Percentiles rank a stretch among this genome's conserved stretches.
Evolutionary conservation across 2,888 invertebrate species (phyloP).

Genomic region (Rotaria socialis): DNA sequence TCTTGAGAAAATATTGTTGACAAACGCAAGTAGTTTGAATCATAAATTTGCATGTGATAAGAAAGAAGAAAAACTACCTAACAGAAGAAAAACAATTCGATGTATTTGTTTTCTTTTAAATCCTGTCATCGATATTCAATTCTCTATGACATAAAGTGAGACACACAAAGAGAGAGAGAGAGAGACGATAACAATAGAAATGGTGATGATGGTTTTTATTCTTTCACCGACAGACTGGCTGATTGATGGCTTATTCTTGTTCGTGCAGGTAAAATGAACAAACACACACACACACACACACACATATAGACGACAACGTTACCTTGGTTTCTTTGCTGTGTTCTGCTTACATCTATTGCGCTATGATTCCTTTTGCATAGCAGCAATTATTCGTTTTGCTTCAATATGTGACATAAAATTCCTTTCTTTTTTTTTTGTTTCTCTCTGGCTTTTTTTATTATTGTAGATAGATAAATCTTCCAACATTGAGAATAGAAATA

Average conservation of each 20-base stretch:
- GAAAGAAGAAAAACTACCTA: background rate
- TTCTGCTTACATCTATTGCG: background rate
- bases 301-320: background rate
- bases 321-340: slow-evolving; percentile 2
- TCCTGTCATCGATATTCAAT: background rate
- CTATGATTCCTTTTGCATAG: background rate
- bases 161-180: no score
- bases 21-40: background rate
- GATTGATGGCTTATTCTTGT: background rate
- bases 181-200: background rate
- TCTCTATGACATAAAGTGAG: background rate
- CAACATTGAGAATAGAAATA: background rate
- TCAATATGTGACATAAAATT: background rate
- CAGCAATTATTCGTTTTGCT: background rate
- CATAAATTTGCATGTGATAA: background rate
- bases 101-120: background rate
- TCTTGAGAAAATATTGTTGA: background rate
- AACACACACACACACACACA: background rate
- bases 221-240: background rate
- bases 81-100: background rate
- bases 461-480: background rate
- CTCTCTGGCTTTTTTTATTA: background rate
- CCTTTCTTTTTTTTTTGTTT: background rate
- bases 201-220: background rate
- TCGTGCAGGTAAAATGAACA: background rate